These are phyloP conservation scores for Lamproptera curius DNA, from an alignment of 2,888 invertebrate genomes.

Conservation along the genomic window DNA sequence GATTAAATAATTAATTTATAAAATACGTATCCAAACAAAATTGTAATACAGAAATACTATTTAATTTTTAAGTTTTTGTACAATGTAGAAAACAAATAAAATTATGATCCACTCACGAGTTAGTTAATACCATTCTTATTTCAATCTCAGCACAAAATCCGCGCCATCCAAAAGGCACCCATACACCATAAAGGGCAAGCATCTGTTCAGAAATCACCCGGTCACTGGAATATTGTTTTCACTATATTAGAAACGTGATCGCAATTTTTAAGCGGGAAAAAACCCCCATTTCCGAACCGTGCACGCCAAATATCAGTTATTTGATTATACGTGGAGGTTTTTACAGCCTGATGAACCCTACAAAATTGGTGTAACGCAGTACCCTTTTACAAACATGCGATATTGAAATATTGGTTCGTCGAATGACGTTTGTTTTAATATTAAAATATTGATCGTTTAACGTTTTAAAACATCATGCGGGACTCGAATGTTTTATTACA, in stretches of 20 bases:
- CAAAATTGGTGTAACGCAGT: slow-evolving; percentile 65
- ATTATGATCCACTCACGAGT: no score
- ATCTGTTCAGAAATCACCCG: slow-evolving; percentile 76
- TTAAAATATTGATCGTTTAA: slow-evolving; percentile 53
- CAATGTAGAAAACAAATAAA: no score
- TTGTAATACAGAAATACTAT: no score
- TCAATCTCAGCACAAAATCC: slow-evolving; percentile 30
- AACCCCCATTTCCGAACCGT: slow-evolving; percentile 71
- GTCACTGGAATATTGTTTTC: slow-evolving; percentile 80
- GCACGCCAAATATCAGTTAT: slow-evolving; percentile 61
- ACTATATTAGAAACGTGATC: slow-evolving; percentile 80
- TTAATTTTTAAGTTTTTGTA: no score
- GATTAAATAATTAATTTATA: no score
- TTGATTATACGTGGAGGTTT: slow-evolving; percentile 67
- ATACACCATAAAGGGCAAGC: slow-evolving; percentile 63
- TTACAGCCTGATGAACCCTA: slow-evolving; percentile 66
- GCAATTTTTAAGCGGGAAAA: slow-evolving; percentile 78
- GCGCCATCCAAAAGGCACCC: slow-evolving; percentile 47
- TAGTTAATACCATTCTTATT: no score
- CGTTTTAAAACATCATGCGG: slow-evolving; percentile 38
- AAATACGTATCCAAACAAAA: no score
- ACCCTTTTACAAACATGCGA: slow-evolving; percentile 59
- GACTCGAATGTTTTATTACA: slow-evolving; percentile 11
- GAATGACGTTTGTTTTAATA: slow-evolving; percentile 58
- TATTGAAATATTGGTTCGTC: slow-evolving; percentile 61